phyloP scores from a whole-genome alignment of 2,113 vertebrate genomes.

The Mus pahari region DNA sequence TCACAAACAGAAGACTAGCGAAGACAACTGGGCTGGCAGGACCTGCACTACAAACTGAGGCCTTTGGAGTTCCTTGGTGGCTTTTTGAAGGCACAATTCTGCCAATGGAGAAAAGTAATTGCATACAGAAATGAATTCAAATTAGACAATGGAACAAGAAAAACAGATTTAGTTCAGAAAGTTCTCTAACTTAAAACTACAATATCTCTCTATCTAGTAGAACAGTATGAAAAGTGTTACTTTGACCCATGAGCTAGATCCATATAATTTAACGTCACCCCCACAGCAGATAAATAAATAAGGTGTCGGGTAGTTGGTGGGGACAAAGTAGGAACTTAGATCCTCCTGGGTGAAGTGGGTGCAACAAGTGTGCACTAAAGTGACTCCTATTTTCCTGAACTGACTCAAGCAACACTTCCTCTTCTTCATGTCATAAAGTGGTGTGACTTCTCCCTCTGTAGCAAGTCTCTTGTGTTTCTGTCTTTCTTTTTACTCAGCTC shows the following conservation, averaged over 20 bases:
- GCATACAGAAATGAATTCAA: conserved; percentile 1
- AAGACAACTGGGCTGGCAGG: not conserved
- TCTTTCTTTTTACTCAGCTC: not conserved
- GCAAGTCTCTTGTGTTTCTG: not conserved
- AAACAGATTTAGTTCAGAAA: conserved; percentile 16
- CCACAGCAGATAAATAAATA: not conserved
- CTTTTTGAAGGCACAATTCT: conserved; percentile 15
- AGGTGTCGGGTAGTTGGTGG: not conserved
- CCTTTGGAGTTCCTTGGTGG: not conserved
- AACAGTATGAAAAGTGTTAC: conserved; percentile 16
- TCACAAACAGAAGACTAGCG: not conserved
- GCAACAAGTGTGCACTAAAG: not conserved
- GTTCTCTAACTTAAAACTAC: conserved; percentile 15
- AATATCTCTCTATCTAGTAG: not conserved
- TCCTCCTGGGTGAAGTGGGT: not conserved
- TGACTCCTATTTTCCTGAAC: not conserved
- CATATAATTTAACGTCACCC: not conserved
- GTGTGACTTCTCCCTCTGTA: not conserved
- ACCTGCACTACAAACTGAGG: not conserved
- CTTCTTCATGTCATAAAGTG: not conserved
- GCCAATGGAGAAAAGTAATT: conserved; percentile 29
- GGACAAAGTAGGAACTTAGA: not conserved
- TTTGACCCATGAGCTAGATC: not conserved
- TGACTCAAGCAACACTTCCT: not conserved
- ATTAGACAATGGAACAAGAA: conserved; percentile 28